Evolutionary conservation across 2,888 invertebrate species (phyloP), one percentile per base, ranked within the genome.

Genomic region (Yponomeuta plumbellus): DNA sequence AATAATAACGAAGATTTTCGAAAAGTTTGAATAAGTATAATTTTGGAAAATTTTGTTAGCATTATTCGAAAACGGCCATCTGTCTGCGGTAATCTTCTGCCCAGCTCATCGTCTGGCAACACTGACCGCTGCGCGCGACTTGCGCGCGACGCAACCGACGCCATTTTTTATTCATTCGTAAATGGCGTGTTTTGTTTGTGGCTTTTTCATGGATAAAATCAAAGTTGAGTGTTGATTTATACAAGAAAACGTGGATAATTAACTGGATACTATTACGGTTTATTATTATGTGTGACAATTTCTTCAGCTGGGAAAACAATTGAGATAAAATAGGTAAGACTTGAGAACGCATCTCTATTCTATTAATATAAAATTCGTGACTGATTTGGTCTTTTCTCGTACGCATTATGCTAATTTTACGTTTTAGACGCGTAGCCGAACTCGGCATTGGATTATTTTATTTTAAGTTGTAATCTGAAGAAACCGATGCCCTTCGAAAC

Each of bases 141-240:
- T 5, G 26, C 34, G 34, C 34, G 34, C 34, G 34, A 34, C 34
- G 8, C 34, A 34, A 34, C 34, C 63, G 59, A 67, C 68, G 67
- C 68, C 68, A 68, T 68, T 67, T 66, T 66, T 68, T 63, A 63
- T 67, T 66, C 64, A 44, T 64, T 68, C 67, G 61, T 57, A 21
- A 44, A 44, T 22, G 21, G 63, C 40, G 40, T 63, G 39, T 63
- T 62, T 22, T 64, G 13, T 64, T 52, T 44, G 44, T 56, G 23
- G 26, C 52, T 23, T 56, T 40, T 63, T 44, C 20, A 17, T 63
- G 44, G 26, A 22, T 58, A 11, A 52, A 61, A 26, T 34, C 44
- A 3, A 17, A 23, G 26, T 13, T 5, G 61, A 11, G 23, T 22
- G 22, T 52, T 52, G 22, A 1, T 57, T 59, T 66, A 34, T 22